A percentile compares a stretch with the other conserved stretches of the same genome.
Conservation (phyloP, 1,140 invertebrate genomes). For the Bombus turneri region DNA sequence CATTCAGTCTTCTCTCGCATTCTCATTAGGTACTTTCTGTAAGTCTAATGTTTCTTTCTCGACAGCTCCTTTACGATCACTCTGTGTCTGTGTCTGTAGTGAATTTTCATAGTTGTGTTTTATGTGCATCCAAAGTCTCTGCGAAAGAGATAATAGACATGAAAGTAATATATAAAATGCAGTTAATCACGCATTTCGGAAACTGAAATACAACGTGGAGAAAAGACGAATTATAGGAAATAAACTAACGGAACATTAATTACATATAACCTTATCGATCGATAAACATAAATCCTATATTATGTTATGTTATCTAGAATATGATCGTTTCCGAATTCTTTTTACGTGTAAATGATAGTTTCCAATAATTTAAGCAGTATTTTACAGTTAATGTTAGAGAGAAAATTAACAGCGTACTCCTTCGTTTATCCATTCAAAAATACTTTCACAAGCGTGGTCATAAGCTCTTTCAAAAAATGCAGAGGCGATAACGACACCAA, state of each 20-base stretch:
- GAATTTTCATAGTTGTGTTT: conserved; percentile 47
- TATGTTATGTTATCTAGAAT: background rate
- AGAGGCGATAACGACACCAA: conserved; percentile 38
- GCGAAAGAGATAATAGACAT: background rate
- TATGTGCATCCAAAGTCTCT: conserved; percentile 63
- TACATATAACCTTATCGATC: background rate
- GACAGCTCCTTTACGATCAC: background rate
- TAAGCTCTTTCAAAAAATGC: conserved; percentile 57
- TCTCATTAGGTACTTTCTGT: background rate
- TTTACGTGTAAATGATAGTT: background rate
- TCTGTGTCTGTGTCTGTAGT: background rate
- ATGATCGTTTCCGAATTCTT: no score
- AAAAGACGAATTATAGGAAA: no score
- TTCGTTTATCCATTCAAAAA: conserved; percentile 57
- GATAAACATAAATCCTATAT: background rate
- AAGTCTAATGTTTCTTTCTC: background rate
- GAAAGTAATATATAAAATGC: background rate
- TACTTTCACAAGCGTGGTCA: conserved; percentile 47
- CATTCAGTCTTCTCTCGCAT: background rate
- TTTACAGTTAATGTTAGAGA: background rate
- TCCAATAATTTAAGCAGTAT: background rate
- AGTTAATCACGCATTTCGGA: background rate
- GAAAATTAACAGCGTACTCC: conserved; percentile 43
- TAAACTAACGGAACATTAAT: no score
- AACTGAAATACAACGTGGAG: no score